Evolutionary conservation across 2,888 invertebrate genomes (phyloP), one percentile per base, ranked within the genome.

Genomic region (Xiphydria camelus): DNA sequence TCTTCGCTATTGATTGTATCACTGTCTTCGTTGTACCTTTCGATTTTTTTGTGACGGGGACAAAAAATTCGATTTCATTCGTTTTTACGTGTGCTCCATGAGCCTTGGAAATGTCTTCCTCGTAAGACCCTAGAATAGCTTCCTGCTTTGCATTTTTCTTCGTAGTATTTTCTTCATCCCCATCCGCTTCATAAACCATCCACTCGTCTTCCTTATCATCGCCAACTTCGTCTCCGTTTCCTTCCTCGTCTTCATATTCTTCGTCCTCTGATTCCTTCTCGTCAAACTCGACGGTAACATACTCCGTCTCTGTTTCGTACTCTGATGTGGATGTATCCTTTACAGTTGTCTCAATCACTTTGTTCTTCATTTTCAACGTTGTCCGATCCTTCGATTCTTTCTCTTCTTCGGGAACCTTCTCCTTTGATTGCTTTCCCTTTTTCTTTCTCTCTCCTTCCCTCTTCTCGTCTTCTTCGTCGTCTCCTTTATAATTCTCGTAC

Each of bases 401-500:
- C 7, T 29, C 33, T 17, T 34, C 22, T 35, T 43, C 7, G 4
- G 4, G 5, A 14, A 5, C 14, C 1, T 37, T 18, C 10, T 22
- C 7, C 14, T 23, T 6, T 18, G n/a, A n/a, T n/a, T 29, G 12
- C 14, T 5, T 7, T 4, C 1, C 12, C 12, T 12, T 14, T 5
- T 29, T 12, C 12, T 29, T 29, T 1, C 14, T 7, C 14, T 29
- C 5, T 12, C 14, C 26, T 5, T 25, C 25, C 10, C 5, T 25
- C n/a, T 1, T 7, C 12, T 25, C 25, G 12, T 3, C 9, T 10
- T 26, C 14, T 26, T 10, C 1, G 10, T 26, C 14, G 6, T 33
- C 41, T 47, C 49, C 53, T 50, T 46, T 22, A 33, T 19, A 43
- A 43, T 41, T 38, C 33, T 49, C 47, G 47, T 33, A 21, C 7